Percentiles rank a stretch among this genome's conserved stretches.
Evolutionary conservation across 1,140 invertebrate species (phyloP).

Genomic region (Cepaea nemoralis): DNA sequence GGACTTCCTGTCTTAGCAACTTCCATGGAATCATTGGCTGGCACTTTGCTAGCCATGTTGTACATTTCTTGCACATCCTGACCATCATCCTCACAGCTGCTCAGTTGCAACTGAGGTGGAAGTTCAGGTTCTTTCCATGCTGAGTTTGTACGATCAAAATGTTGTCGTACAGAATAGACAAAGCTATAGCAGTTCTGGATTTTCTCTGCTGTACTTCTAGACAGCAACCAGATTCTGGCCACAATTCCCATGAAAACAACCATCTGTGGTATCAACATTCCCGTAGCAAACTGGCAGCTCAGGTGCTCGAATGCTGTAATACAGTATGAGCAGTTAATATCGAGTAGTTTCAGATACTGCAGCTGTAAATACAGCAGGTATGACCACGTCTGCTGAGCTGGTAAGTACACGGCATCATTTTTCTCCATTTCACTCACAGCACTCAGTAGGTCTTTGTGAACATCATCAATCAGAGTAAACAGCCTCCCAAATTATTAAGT

Average conservation of each 20-base stretch:
- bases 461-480: neutral
- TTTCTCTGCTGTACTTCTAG: conserved; percentile 1
- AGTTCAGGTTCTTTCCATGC: neutral
- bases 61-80: too few relatives aligned
- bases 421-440: neutral
- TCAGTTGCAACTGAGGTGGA: neutral
- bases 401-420: neutral
- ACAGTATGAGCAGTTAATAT: neutral
- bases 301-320: conserved; percentile 2
- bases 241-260: conserved; percentile 22
- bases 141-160: neutral
- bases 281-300: neutral
- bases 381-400: conserved; percentile 10
- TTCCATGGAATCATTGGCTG: too few relatives aligned
- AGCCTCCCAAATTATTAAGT: neutral
- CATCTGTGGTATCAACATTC: conserved; percentile 10
- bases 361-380: conserved; percentile 1
- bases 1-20: too few relatives aligned
- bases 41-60: too few relatives aligned
- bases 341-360: neutral
- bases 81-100: too few relatives aligned
- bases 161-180: neutral
- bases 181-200: neutral
- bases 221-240: conserved; percentile 21
- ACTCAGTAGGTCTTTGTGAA: conserved; percentile 4